Percentiles rank a stretch among this genome's conserved stretches.
These are phyloP conservation scores for Muscina levida DNA, from an alignment of 2,888 invertebrate genomes.

Conservation along the genomic window DNA sequence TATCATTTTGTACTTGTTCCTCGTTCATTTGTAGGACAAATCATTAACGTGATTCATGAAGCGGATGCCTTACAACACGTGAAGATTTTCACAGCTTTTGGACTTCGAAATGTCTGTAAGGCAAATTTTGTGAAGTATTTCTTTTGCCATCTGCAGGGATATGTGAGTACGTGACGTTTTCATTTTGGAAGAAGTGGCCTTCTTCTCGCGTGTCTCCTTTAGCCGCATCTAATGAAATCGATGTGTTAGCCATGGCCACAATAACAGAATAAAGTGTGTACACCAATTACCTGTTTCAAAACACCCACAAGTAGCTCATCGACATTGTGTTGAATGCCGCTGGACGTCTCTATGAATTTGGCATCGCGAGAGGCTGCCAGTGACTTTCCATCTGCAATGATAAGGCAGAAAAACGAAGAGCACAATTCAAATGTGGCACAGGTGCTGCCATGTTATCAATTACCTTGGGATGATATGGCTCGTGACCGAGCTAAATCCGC, in stretches of 20 bases:
- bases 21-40: conserved; percentile 19
- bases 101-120: conserved; percentile 91
- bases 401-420: conserved; percentile 21
- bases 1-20: conserved; percentile 49
- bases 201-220: conserved; percentile 88
- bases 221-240: conserved; percentile 83
- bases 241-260: neutral
- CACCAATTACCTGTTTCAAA: conserved; percentile 85
- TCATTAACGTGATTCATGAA: conserved; percentile 33
- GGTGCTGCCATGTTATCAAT: conserved; percentile 62
- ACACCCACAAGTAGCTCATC: conserved; percentile 97
- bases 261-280: conserved; percentile 21
- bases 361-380: conserved; percentile 92
- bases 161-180: conserved; percentile 90
- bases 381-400: conserved; percentile 93
- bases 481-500: conserved; percentile 94
- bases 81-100: conserved; percentile 92
- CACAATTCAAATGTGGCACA: no score
- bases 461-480: conserved; percentile 91
- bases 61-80: conserved; percentile 83
- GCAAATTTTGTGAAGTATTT: conserved; percentile 91
- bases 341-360: conserved; percentile 97
- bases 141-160: conserved; percentile 89
- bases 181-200: conserved; percentile 85
- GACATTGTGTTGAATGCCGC: conserved; percentile 97